phyloP scores from a whole-genome alignment of 2,797 vertebrate species.

The Siniperca obscura region DNA sequence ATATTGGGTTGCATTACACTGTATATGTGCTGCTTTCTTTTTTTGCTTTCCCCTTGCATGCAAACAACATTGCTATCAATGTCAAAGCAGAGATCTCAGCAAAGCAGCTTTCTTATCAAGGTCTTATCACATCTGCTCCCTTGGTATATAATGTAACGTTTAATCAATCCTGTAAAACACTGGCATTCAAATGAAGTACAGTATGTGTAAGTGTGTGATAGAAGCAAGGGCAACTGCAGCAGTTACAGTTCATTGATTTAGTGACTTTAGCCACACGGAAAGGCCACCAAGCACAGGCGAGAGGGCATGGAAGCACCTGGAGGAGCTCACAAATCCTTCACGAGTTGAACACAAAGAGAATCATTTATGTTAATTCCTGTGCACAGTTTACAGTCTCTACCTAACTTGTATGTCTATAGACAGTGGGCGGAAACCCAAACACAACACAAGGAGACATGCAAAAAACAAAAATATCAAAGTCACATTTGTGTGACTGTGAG shows the following conservation, averaged over 20 bases:
- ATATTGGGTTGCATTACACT: neutral
- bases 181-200: constrained; percentile 13
- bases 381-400: constrained; percentile 3
- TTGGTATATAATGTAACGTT: neutral
- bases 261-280: constrained; percentile 15
- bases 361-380: constrained; percentile 38
- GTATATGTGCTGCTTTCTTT: neutral
- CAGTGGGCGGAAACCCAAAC: neutral
- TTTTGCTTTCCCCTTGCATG: neutral
- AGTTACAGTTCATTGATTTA: constrained; percentile 38
- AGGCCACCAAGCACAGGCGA: neutral
- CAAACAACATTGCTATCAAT: neutral
- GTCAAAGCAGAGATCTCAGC: constrained; percentile 23
- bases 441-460: neutral
- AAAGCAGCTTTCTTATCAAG: constrained; percentile 18
- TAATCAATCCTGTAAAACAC: constrained; percentile 35
- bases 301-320: neutral
- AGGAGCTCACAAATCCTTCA: constrained; percentile 25
- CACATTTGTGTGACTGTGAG: constrained; percentile 11
- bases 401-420: neutral
- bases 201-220: constrained; percentile 14
- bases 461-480: constrained; percentile 16
- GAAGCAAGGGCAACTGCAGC: neutral
- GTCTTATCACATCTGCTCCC: constrained; percentile 21
- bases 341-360: constrained; percentile 24